Percentiles rank a stretch among this genome's conserved stretches.
phyloP scores from a whole-genome alignment of 2,113 vertebrate species.

The Athene cunicularia region DNA sequence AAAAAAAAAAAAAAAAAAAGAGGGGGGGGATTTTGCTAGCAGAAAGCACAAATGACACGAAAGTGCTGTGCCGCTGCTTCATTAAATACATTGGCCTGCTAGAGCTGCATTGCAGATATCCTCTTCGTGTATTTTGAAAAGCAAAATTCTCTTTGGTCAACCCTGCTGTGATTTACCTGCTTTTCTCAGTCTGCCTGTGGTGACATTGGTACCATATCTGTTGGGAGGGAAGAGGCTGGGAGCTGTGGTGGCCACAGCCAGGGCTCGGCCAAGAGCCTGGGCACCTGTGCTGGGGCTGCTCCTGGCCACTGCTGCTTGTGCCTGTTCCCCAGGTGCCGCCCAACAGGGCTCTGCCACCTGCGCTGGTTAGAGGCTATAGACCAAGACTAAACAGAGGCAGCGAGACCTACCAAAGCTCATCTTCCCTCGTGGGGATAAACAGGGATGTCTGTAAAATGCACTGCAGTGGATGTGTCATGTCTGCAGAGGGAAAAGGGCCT shows the following conservation, averaged over 20 bases:
- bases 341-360: not conserved
- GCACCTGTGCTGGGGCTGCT: not conserved
- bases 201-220: not conserved
- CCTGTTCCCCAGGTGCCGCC: no score
- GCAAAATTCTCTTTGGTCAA: not conserved
- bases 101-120: constrained; percentile 32
- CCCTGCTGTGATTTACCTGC: not conserved
- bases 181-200: not conserved
- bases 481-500: not conserved
- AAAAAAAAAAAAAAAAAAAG: accelerated
- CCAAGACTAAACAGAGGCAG: not conserved
- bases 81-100: not conserved
- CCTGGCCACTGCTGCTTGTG: not conserved
- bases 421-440: accelerated
- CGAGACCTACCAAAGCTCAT: not conserved
- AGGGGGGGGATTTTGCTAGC: not conserved
- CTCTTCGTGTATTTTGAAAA: not conserved
- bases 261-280: not conserved
- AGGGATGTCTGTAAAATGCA: no score
- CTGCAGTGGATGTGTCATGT: not conserved
- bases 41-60: not conserved
- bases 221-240: not conserved
- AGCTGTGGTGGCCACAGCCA: not conserved
- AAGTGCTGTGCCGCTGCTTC: not conserved
- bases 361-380: not conserved